phyloP scores from a whole-genome alignment of 2,888 invertebrate genomes.

The Dynastes tityus region DNA sequence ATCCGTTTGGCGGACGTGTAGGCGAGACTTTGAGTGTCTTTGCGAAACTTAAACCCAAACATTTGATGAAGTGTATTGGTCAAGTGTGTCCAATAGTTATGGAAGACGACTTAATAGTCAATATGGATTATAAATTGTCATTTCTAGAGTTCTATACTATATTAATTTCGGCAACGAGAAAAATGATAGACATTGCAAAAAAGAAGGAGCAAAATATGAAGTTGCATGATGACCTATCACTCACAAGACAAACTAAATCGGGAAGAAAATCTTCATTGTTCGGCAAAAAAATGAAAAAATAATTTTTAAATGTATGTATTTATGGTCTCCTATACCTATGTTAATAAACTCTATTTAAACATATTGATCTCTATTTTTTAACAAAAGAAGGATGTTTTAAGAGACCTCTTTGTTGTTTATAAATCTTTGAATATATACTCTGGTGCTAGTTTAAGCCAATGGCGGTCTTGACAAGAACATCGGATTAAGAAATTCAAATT shows the following conservation, averaged over 20 bases:
- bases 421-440: too few species aligned
- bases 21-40: conserved; percentile 47
- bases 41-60: conserved; percentile 38
- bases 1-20: conserved; percentile 38
- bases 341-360: too few species aligned
- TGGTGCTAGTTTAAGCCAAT: too few species aligned
- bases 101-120: conserved; percentile 38
- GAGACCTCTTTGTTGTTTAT: too few species aligned
- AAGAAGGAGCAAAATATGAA: conserved; percentile 24
- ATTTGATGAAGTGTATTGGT: conserved; percentile 40
- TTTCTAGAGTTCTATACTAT: conserved; percentile 53
- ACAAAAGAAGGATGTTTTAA: too few species aligned
- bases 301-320: background rate
- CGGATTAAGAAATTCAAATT: too few species aligned
- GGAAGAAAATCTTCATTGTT: background rate
- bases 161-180: background rate
- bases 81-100: conserved; percentile 46
- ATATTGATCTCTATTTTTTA: too few species aligned
- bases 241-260: background rate
- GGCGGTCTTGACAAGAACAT: too few species aligned
- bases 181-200: conserved; percentile 28
- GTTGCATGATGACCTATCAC: background rate
- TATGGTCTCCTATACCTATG: too few species aligned
- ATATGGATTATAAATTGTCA: conserved; percentile 49
- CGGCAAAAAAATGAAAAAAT: background rate